Evolutionary conservation across 2,888 invertebrate genomes (phyloP), one percentile per base, ranked within the genome.

Genomic region (Eudemis profundana): DNA sequence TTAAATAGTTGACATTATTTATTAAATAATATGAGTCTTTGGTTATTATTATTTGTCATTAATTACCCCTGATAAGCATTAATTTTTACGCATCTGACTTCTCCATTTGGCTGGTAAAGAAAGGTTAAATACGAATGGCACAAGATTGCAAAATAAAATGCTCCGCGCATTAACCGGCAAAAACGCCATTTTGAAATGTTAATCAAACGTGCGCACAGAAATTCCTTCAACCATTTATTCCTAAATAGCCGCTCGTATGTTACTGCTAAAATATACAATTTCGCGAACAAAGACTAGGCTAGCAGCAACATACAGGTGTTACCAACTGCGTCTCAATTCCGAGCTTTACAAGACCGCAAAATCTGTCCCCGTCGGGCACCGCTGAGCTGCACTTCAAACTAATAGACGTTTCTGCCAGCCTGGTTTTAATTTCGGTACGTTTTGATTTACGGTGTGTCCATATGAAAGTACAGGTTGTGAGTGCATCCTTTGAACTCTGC

Each of bases 361-460:
- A 89, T 89, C 85, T 81, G 86, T 90, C 82, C 80, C 80, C 82
- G 86, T 87, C 85, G 73, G 66, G 66, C 72, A 70, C 70, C 68
- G 72, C 76, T 76, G 75, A 68, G 67, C 75, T 70, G 73, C 76
- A 80, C 77, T 83, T 79, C 79, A 82, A 83, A 90, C 87, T 89
- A 89, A 89, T 87, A 84, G 81, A 80, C 78, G 84, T 78, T 77
- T 74, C 74, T 73, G 72, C 74, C 75, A 77, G 78, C 73, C 81
- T 78, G 81, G 78, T 88, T 90, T 89, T 89, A 89, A 89, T 90
- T 88, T 88, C 81, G 81, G 82, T 78, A 79, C 81, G 81, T 82
- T 74, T 81, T 90, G 89, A 90, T 90, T 89, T 89, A 90, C 83
- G 85, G 82, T 80, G 82, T 80, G 81, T 82, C 85, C 84, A 82